Evolutionary conservation across 2,888 invertebrate species (phyloP).

Genomic region (Drosophila setosimentum): DNA sequence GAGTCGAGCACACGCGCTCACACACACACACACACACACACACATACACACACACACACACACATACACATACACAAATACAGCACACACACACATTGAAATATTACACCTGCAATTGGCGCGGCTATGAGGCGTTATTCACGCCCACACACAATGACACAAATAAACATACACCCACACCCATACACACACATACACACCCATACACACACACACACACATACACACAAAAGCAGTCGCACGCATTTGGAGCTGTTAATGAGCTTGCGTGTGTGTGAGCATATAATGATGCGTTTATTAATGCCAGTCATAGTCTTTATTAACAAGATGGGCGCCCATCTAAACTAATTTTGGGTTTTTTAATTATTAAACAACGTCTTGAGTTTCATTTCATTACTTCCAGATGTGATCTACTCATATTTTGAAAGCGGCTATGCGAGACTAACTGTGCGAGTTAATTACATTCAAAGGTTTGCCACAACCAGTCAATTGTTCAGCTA

Average conservation of each 20-base stretch:
- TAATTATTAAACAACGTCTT: conserved; percentile 48
- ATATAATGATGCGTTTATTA: conserved; percentile 69
- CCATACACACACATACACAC: conserved; percentile 15
- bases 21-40: conserved; percentile 1
- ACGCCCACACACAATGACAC: conserved; percentile 50
- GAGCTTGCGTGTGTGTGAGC: conserved; percentile 28
- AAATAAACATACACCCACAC: conserved; percentile 45
- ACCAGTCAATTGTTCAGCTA: background rate
- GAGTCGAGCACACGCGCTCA: conserved; percentile 9
- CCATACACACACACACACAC: background rate
- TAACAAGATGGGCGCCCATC: conserved; percentile 58
- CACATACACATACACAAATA: background rate
- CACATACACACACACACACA: conserved; percentile 4
- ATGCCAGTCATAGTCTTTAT: conserved; percentile 72
- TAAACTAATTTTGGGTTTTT: conserved; percentile 64
- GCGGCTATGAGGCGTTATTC: conserved; percentile 49
- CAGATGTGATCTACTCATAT: conserved; percentile 3
- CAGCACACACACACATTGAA: conserved; percentile 66
- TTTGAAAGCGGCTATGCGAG: background rate
- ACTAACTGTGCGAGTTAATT: background rate
- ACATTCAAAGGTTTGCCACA: background rate
- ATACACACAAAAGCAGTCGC: background rate
- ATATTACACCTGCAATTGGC: conserved; percentile 79
- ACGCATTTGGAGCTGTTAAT: conserved; percentile 33
- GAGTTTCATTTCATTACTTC: conserved; percentile 41